phyloP scores from a whole-genome alignment of 2,113 vertebrate genomes.

The Ondatra zibethicus region DNA sequence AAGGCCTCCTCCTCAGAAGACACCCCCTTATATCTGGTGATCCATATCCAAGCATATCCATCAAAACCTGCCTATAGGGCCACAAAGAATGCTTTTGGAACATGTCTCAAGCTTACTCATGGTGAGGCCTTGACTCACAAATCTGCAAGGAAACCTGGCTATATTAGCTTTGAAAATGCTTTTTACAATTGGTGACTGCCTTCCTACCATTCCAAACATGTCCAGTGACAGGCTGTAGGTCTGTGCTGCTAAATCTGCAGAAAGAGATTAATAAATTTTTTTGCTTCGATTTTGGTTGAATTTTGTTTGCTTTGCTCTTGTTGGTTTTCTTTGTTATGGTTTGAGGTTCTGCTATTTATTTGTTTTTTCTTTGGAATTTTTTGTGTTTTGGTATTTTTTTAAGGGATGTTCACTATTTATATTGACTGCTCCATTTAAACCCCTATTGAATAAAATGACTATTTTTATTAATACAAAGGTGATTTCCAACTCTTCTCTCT shows the following conservation, averaged over 20 bases:
- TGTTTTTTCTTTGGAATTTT: not conserved
- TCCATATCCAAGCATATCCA: not conserved
- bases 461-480: not conserved
- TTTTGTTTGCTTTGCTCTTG: not conserved
- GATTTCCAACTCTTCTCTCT: not conserved
- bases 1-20: not conserved
- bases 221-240: not conserved
- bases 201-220: not conserved
- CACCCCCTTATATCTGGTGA: not conserved
- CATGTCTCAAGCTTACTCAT: not conserved
- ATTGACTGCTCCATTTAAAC: not conserved
- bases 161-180: not conserved
- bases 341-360: not conserved
- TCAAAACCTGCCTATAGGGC: no score
- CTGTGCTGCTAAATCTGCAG: not conserved
- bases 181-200: not conserved
- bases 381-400: not conserved
- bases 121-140: not conserved
- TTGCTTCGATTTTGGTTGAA: not conserved
- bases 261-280: not conserved
- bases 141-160: not conserved
- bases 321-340: not conserved
- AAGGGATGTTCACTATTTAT: rapidly evolving
- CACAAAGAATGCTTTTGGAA: no score
- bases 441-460: not conserved